Conservation (phyloP, 2,888 invertebrate species). For the Thereva unica region DNA sequence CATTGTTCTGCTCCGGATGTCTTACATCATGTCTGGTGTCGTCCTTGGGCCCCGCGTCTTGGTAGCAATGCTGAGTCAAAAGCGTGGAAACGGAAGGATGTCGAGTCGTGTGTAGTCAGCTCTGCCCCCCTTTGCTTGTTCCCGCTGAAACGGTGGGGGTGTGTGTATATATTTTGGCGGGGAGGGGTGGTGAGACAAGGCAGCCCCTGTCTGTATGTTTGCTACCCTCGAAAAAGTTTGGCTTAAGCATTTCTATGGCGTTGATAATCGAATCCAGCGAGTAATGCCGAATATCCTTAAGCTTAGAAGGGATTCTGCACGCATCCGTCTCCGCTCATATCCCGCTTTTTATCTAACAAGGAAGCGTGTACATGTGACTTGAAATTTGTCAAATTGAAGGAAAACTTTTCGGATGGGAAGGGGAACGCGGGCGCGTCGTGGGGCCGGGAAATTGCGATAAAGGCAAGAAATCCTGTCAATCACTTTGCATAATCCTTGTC, state of each 20-base stretch:
- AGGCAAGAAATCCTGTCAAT: conserved; percentile 31
- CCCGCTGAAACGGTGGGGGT: conserved; percentile 4
- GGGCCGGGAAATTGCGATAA: conserved; percentile 5
- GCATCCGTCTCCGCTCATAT: conserved; percentile 30
- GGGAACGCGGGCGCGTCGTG: background rate
- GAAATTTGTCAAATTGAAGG: conserved; percentile 40
- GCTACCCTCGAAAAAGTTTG: background rate
- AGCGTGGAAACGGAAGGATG: too few species aligned
- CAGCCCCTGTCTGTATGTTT: background rate
- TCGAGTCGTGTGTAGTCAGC: too few species aligned
- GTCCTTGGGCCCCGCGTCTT: conserved; percentile 13
- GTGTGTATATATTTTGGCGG: background rate
- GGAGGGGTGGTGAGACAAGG: background rate
- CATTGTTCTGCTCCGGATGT: conserved; percentile 33
- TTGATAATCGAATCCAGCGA: conserved; percentile 35
- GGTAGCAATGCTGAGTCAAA: background rate
- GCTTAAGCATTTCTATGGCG: conserved; percentile 19
- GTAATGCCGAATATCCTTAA: conserved; percentile 24
- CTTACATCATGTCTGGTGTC: conserved; percentile 26
- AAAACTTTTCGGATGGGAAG: conserved; percentile 24
- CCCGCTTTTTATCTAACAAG: conserved; percentile 28
- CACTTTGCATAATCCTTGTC: conserved; percentile 30
- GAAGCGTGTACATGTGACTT: conserved; percentile 38
- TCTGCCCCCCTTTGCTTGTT: too few species aligned
- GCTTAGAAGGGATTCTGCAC: conserved; percentile 30